Conservation (phyloP, 2,797 vertebrate genomes). For the Myotis daubentonii region DNA sequence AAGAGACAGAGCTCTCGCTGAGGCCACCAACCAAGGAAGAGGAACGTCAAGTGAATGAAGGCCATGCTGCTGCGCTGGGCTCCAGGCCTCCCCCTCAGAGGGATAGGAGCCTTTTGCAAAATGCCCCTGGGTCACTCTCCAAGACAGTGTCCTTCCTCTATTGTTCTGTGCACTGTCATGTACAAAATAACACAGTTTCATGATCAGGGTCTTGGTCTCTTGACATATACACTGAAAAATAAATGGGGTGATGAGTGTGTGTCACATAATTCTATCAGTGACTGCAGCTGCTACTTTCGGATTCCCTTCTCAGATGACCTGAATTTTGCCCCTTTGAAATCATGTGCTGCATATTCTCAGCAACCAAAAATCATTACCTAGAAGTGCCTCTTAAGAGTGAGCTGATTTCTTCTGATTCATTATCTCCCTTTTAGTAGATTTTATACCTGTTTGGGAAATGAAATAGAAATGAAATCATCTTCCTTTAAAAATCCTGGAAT, state of each 20-base stretch:
- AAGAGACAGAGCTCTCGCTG: slow-evolving; percentile 45
- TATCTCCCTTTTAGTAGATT: slow-evolving; percentile 35
- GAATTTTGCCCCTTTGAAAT: slow-evolving; percentile 53
- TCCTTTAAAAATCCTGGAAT: neutral
- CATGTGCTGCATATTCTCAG: slow-evolving; percentile 27
- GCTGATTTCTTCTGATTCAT: slow-evolving; percentile 20
- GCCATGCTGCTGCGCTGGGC: slow-evolving; percentile 65
- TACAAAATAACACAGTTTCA: slow-evolving; percentile 82
- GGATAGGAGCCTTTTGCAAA: slow-evolving; percentile 70
- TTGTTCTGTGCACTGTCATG: slow-evolving; percentile 76
- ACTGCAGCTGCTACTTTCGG: slow-evolving; percentile 45
- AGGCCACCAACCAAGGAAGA: slow-evolving; percentile 70
- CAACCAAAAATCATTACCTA: neutral
- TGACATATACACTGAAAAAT: slow-evolving; percentile 66
- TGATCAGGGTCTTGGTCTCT: slow-evolving; percentile 69
- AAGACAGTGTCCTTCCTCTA: slow-evolving; percentile 67
- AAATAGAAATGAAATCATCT: slow-evolving; percentile 11
- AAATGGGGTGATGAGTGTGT: neutral
- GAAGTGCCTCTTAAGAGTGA: neutral
- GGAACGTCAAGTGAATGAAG: slow-evolving; percentile 84
- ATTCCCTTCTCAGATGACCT: slow-evolving; percentile 55
- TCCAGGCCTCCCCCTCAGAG: slow-evolving; percentile 67
- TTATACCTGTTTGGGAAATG: neutral
- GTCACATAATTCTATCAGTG: slow-evolving; percentile 45
- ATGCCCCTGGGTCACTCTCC: slow-evolving; percentile 47